Conservation (phyloP, 2,113 vertebrate genomes). For the Myxocyprinus asiaticus region DNA sequence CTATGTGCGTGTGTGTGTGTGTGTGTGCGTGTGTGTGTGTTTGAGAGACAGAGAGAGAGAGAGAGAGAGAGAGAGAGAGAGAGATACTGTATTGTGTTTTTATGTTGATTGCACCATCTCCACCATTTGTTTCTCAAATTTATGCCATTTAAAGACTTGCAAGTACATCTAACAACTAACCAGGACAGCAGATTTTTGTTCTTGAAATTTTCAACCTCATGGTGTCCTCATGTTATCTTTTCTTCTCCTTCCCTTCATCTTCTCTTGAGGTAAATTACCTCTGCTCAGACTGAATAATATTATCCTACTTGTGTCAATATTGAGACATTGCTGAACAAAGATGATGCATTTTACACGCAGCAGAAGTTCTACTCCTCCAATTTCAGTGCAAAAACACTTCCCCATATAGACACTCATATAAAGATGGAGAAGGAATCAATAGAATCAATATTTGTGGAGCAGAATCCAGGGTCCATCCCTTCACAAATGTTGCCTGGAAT, state of each 20-base stretch:
- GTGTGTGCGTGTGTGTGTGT: no score
- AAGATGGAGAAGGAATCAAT: neutral
- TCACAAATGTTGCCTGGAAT: constrained; percentile 42
- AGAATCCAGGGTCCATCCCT: constrained; percentile 32
- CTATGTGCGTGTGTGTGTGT: no score
- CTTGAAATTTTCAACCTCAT: neutral
- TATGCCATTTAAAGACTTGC: no score
- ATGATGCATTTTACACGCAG: neutral
- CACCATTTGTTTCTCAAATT: no score
- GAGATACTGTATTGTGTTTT: no score
- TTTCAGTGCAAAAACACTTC: neutral
- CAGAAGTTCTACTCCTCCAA: neutral
- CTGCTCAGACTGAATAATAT: constrained; percentile 27
- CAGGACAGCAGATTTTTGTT: no score
- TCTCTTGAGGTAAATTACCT: neutral
- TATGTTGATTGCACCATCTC: no score
- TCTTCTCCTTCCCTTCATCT: neutral
- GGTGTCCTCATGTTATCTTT: neutral
- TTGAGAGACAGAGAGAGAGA: no score
- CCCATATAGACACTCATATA: neutral
- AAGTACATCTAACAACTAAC: no score
- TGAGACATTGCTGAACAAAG: neutral
- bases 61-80: no score
- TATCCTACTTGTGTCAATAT: constrained; percentile 24
- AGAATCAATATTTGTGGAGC: constrained; percentile 45